phyloP scores from a whole-genome alignment of 2,113 vertebrate genomes.

The Lophochroa leadbeateri region DNA sequence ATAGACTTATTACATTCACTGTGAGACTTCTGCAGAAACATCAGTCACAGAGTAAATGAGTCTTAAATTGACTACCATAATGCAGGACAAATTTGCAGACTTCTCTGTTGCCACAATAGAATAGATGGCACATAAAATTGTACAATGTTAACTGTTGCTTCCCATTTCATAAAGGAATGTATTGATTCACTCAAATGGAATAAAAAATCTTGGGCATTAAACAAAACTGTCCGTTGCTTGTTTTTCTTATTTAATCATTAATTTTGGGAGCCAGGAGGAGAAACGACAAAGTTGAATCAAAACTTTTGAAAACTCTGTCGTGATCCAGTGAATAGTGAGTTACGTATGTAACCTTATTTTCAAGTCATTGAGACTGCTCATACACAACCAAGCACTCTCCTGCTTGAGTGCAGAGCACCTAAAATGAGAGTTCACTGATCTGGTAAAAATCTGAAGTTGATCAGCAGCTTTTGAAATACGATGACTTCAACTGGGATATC shows the following conservation, averaged over 20 bases:
- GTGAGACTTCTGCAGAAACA: neutral
- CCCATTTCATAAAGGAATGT: neutral
- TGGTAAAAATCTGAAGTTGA: neutral
- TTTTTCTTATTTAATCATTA: neutral
- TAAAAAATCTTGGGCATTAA: constrained; percentile 7
- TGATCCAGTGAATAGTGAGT: neutral
- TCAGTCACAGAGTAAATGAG: neutral
- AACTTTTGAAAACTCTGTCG: neutral
- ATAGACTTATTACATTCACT: neutral
- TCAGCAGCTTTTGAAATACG: neutral
- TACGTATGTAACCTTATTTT: neutral
- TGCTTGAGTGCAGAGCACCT: neutral
- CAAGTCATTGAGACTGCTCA: neutral
- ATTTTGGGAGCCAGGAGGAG: neutral
- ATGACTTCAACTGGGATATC: neutral
- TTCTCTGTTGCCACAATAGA: neutral
- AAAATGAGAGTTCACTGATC: neutral
- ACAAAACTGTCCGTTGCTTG: neutral
- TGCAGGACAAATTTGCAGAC: neutral
- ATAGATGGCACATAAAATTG: neutral
- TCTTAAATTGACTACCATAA: neutral
- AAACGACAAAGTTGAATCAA: neutral
- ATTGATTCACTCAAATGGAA: constrained; percentile 2
- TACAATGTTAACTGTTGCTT: neutral
- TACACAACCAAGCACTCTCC: neutral